Conservation (phyloP, 2,888 invertebrate genomes). For the Caenorhabditis sp. region DNA sequence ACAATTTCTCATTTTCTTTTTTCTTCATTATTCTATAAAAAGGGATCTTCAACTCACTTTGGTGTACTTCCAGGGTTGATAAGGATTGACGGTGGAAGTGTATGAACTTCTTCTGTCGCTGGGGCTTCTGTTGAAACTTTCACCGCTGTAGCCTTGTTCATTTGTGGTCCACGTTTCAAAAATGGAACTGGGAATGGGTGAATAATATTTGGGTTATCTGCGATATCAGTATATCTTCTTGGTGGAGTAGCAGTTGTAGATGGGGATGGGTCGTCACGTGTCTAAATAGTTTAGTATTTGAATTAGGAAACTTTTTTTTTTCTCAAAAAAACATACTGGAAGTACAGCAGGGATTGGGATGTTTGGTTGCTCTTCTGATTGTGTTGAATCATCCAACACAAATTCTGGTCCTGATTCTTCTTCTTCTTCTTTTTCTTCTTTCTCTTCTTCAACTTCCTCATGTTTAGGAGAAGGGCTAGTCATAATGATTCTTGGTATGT, state of each 20-base stretch:
- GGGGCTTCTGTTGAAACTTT: not conserved
- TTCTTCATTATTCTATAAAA: not conserved
- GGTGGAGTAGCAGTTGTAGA: constrained; percentile 22
- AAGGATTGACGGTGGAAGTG: constrained; percentile 60
- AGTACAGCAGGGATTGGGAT: not conserved
- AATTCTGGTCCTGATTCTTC: not conserved
- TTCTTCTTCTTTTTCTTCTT: not conserved
- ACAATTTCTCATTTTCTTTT: not conserved
- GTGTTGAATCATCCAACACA: not conserved
- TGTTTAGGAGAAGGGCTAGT: not conserved
- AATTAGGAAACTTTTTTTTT: not conserved
- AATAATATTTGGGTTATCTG: constrained; percentile 51
- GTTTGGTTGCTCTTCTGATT: not conserved
- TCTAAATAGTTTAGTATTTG: not conserved
- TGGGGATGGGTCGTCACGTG: constrained; percentile 5
- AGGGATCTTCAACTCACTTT: constrained; percentile 1
- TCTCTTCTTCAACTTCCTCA: not conserved
- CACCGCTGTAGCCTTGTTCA: constrained; percentile 28
- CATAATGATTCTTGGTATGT: not conserved
- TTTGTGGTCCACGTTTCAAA: constrained; percentile 54
- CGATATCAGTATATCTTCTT: constrained; percentile 30
- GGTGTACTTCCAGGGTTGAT: constrained; percentile 45
- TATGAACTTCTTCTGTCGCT: constrained; percentile 21
- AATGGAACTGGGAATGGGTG: constrained; percentile 70
- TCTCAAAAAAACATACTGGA: constrained; percentile 13